Evolutionary conservation across 2,113 vertebrate species (phyloP).

Genomic region (Hydrochoerus hydrochaeris): DNA sequence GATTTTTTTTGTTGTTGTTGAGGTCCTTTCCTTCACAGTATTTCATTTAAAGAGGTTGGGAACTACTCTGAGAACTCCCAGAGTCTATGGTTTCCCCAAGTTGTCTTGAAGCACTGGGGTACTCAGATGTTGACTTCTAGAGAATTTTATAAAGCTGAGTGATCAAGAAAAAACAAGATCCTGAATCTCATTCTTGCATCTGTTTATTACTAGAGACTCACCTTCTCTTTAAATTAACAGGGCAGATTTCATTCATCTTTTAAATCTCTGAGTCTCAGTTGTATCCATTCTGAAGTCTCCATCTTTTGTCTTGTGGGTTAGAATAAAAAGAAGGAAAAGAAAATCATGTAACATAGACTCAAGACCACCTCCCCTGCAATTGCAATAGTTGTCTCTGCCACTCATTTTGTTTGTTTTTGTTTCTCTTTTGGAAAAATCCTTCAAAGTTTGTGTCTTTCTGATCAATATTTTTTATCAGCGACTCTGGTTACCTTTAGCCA

Average conservation of each 20-base stretch:
- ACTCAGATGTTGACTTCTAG: not conserved
- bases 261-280: not conserved
- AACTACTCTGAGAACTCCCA: not conserved
- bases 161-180: not conserved
- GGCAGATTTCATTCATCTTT: not conserved
- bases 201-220: not conserved
- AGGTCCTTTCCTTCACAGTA: not conserved
- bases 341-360: not conserved
- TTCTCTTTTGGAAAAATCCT: constrained; percentile 17
- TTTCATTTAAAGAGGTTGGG: not conserved
- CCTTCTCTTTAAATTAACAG: not conserved
- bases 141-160: not conserved
- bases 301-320: not conserved
- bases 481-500: constrained; percentile 53
- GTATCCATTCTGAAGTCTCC: not conserved
- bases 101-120: not conserved
- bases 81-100: not conserved
- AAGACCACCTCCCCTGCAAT: not conserved
- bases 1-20: not conserved
- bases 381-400: not conserved
- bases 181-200: not conserved
- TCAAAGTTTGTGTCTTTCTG: constrained; percentile 32
- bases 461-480: constrained; percentile 51
- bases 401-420: not conserved
- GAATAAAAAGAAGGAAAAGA: not conserved